Base-by-base conservation (phyloP, 2,113 vertebrate species). In the Gymnarchus niloticus region DNA sequence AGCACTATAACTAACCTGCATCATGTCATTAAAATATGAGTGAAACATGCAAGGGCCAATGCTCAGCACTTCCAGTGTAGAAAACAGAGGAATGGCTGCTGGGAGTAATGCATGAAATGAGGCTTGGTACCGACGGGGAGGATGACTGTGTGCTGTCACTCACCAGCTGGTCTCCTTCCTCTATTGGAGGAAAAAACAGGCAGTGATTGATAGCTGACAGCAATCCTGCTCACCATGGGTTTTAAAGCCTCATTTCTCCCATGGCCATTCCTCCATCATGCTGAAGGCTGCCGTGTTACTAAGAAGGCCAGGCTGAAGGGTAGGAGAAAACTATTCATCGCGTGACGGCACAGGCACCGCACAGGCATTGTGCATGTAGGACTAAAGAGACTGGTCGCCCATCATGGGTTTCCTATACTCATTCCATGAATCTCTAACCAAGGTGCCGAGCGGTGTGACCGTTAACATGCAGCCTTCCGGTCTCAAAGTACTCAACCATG, bases 181-280 rank as follows among this genome's bases (percentile, higher is more conserved):
- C 33, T 6, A 41, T 17, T 73, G 33, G 65, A 41, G 65, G 28
- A n/a, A 73, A 28, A 41, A 73, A 17, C 65, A 73, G 65, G 28
- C 19, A 5, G 65, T 73, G 65, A 73, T 73, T 14, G 65, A 73
- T 73, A 33, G 33, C 65, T 73, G 65, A 73, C 65, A 73, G 65
- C 41, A 73, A 73, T 73, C 65, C 28, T 33, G 19, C 65, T 73
- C 65, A 73, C 65, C 65, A 41, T 17, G 65, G 65, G 28, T 73
- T 73, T 73, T 73, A 73, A 73, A 73, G 65, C 65, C 65, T 73
- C 65, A 73, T 73, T 73, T 28, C 65, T 19, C 65, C 65, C 65
- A 73, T 73, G 65, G 41, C 65, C 65, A 33, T 41, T 73, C 65
- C 33, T 41, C 65, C 65, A 73, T 73, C 65, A 73, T 33, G 33